Conservation (phyloP, 2,113 vertebrate species). For the Eubucco bourcierii region DNA sequence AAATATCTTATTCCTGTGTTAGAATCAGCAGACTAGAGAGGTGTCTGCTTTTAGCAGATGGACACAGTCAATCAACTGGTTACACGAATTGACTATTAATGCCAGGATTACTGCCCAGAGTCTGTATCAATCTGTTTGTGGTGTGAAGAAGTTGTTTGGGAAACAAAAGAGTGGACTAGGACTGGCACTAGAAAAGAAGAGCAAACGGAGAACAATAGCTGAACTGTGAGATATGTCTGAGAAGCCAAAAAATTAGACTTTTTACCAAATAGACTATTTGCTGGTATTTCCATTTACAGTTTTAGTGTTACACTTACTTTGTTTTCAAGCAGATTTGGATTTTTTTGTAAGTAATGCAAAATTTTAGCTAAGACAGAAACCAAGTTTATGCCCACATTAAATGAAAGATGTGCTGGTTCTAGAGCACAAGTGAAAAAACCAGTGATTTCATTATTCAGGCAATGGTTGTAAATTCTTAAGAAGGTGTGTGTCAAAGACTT, state of each 20-base stretch:
- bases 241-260: neutral
- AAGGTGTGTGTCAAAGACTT: neutral
- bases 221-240: neutral
- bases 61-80: neutral
- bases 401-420: neutral
- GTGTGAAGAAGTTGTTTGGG: neutral
- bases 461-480: neutral
- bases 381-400: neutral
- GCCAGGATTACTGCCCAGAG: neutral
- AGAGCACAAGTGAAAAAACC: neutral
- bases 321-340: neutral
- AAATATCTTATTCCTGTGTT: neutral
- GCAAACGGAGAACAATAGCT: neutral
- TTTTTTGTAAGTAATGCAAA: neutral
- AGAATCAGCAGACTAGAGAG: neutral
- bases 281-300: neutral
- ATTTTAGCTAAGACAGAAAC: neutral
- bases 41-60: neutral
- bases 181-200: neutral
- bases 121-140: neutral
- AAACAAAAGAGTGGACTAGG: neutral
- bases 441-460: neutral
- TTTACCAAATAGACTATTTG: neutral
- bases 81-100: fast-evolving
- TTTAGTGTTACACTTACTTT: neutral